Conservation (phyloP, 2,888 invertebrate genomes). For the Aphelenchoides bicaudatus region DNA sequence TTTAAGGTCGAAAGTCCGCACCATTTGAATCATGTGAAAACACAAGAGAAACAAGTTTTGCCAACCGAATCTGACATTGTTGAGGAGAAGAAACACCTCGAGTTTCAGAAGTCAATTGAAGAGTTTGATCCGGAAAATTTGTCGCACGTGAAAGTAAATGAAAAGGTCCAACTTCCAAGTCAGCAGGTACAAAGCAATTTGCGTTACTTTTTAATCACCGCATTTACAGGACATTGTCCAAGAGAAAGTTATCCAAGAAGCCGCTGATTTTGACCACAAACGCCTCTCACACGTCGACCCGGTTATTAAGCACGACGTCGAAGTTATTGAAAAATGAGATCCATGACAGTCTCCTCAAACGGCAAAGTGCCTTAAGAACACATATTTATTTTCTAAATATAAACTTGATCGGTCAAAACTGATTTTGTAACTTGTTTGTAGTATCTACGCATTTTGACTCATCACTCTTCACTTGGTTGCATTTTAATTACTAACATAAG, state of each 20-base stretch:
- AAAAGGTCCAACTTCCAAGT: conserved; percentile 43
- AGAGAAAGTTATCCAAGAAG: conserved; percentile 22
- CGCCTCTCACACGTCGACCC: conserved; percentile 24
- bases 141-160: conserved; percentile 49
- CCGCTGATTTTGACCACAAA: conserved; percentile 35
- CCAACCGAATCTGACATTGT: conserved; percentile 65
- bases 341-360: too few relatives aligned
- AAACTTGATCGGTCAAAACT: too few relatives aligned
- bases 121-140: conserved; percentile 43
- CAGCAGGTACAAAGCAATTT: too few relatives aligned
- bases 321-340: conserved; percentile 5
- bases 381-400: too few relatives aligned
- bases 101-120: conserved; percentile 43
- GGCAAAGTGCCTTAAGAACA: too few relatives aligned
- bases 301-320: conserved; percentile 14
- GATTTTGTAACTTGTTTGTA: too few relatives aligned
- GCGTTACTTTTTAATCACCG: conserved; percentile 22
- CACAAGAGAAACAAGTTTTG: conserved; percentile 52
- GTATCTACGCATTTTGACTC: too few relatives aligned
- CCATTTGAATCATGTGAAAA: conserved; percentile 52
- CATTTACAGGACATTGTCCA: not conserved
- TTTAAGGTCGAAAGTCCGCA: too few relatives aligned
- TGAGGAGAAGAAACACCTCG: conserved; percentile 55
- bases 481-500: too few relatives aligned
- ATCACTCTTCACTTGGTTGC: too few relatives aligned